Percentiles rank a stretch among this genome's conserved stretches.
Evolutionary conservation across 2,113 vertebrate species (phyloP).

Genomic region (Ictalurus furcatus): DNA sequence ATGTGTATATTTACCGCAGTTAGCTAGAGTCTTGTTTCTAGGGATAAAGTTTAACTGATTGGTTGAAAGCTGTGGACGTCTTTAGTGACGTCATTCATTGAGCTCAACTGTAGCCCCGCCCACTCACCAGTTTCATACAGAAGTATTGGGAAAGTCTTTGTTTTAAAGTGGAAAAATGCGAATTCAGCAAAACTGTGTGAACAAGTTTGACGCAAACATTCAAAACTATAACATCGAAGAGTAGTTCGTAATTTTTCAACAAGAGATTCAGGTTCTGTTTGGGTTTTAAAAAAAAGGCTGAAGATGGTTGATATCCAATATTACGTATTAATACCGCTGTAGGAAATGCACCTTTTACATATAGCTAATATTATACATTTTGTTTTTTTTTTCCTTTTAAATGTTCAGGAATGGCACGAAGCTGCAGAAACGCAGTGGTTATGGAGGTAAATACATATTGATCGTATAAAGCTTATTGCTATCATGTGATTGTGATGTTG

Average conservation of each 20-base stretch:
- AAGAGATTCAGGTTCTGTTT: neutral
- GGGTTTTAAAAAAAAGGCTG: neutral
- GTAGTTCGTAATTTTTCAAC: neutral
- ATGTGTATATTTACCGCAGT: neutral
- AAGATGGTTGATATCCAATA: neutral
- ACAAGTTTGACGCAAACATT: neutral
- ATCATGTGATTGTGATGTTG: neutral
- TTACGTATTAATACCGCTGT: neutral
- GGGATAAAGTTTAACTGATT: neutral
- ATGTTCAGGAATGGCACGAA: slow-evolving; percentile 67
- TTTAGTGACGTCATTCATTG: neutral
- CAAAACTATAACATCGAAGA: neutral
- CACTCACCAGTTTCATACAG: neutral
- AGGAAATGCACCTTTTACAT: neutral
- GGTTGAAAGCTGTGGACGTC: neutral
- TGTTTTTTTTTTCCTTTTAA: neutral
- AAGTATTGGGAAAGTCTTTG: neutral
- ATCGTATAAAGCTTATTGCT: neutral
- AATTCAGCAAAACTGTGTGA: neutral
- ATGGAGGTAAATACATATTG: slow-evolving; percentile 66
- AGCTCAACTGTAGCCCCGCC: neutral
- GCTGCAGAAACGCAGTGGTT: slow-evolving; percentile 72
- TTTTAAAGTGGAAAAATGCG: neutral
- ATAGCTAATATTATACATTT: neutral
- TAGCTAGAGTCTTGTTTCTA: too few relatives aligned